Conservation (phyloP, 35 echinoderm and acorn worm species). For the Ptychodera flava region DNA sequence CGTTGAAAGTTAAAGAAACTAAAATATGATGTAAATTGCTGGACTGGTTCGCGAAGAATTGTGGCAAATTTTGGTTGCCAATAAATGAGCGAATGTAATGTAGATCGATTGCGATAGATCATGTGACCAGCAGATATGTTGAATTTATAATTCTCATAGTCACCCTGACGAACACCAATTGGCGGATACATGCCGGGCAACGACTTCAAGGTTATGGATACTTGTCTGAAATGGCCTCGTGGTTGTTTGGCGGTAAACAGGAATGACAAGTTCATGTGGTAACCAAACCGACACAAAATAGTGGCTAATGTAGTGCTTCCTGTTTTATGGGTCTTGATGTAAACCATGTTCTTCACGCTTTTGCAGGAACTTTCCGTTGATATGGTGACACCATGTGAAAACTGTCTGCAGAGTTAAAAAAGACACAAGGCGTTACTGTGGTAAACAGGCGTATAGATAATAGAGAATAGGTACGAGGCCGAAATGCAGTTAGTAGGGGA, state of each 20-base stretch:
- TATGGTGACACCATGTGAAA: too few relatives aligned
- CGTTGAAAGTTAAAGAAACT: constrained; percentile 17
- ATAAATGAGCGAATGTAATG: neutral
- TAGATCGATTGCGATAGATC: neutral
- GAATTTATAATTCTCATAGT: constrained; percentile 18
- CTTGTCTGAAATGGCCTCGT: constrained; percentile 11
- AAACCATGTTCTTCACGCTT: constrained; percentile 11
- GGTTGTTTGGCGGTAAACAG: neutral
- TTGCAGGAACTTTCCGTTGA: too few relatives aligned
- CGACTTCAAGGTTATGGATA: neutral
- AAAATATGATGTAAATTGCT: constrained; percentile 27
- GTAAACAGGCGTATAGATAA: too few relatives aligned
- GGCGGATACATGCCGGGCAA: constrained; percentile 7
- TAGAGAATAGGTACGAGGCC: too few relatives aligned
- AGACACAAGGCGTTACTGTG: too few relatives aligned
- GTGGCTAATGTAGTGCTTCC: constrained; percentile 30
- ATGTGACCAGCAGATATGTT: constrained; percentile 36
- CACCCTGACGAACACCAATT: neutral
- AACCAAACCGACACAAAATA: constrained; percentile 24
- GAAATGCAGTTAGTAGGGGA: too few relatives aligned
- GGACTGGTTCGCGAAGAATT: constrained; percentile 13
- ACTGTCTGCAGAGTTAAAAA: too few relatives aligned
- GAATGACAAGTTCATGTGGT: constrained; percentile 31
- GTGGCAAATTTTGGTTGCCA: constrained; percentile 17
- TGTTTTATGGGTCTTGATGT: constrained; percentile 47